A percentile compares a stretch with the other conserved stretches of the same genome.
Conservation (phyloP, 2,113 vertebrate genomes). For the Sturnira hondurensis region DNA sequence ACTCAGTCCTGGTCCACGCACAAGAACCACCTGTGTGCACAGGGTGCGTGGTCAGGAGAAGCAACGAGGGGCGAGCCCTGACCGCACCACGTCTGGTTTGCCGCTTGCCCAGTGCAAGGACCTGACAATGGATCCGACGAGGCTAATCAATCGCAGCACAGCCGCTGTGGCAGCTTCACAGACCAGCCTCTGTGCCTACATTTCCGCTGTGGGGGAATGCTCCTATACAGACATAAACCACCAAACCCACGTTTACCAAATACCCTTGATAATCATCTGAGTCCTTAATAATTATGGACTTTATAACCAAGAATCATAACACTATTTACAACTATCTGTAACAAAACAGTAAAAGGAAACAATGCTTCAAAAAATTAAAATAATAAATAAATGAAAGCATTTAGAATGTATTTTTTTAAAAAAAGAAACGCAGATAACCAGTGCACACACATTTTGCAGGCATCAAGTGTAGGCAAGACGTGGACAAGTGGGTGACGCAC, state of each 20-base stretch:
- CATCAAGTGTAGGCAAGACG: not conserved
- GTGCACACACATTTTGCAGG: not conserved
- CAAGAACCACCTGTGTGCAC: conserved; percentile 68
- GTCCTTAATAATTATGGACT: not conserved
- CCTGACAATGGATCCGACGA: conserved; percentile 78
- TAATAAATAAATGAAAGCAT: too few relatives aligned
- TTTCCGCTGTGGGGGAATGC: conserved; percentile 14
- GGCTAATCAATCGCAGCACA: conserved; percentile 79
- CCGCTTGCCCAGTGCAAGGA: conserved; percentile 80
- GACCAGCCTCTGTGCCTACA: conserved; percentile 78
- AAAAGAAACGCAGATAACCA: not conserved
- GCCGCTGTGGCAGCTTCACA: conserved; percentile 76
- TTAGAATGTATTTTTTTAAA: too few relatives aligned
- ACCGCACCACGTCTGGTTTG: conserved; percentile 80
- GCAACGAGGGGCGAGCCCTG: conserved; percentile 44
- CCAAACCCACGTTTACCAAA: not conserved
- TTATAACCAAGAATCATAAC: not conserved
- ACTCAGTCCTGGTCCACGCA: conserved; percentile 70
- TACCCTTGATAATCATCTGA: not conserved
- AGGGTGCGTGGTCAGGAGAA: conserved; percentile 58
- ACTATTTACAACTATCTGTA: not conserved
- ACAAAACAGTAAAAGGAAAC: not conserved
- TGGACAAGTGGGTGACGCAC: not conserved
- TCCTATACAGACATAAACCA: not conserved
- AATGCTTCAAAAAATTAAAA: too few relatives aligned